Evolutionary conservation across 2,888 invertebrate genomes (phyloP).

Genomic region (Anthoptus insignis): DNA sequence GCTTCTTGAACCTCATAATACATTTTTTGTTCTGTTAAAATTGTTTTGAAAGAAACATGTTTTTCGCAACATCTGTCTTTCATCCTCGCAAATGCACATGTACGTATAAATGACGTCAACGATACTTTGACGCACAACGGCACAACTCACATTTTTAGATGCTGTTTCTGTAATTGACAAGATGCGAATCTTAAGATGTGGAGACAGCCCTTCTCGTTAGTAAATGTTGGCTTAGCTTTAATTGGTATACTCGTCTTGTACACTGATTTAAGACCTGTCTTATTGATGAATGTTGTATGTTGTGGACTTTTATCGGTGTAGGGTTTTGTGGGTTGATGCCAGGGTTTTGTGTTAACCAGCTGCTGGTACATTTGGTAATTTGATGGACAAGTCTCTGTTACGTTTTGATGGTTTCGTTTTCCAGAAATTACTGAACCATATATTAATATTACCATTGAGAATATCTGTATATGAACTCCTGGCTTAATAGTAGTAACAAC

Average conservation of each 20-base stretch:
- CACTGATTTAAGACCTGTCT: background rate
- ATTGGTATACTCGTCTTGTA: slow-evolving; percentile 26
- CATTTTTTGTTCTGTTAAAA: background rate
- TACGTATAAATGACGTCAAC: background rate
- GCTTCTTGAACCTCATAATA: background rate
- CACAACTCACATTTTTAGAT: slow-evolving; percentile 9
- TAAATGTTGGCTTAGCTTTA: slow-evolving; percentile 23
- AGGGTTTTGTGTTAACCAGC: no score
- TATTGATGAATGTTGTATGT: background rate
- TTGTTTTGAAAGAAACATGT: background rate
- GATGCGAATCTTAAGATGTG: slow-evolving; percentile 21
- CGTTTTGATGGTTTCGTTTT: no score
- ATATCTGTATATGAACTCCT: no score
- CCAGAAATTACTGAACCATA: no score
- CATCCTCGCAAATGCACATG: slow-evolving; percentile 5
- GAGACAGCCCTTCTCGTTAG: background rate
- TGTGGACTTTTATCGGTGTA: no score
- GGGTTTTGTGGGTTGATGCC: no score
- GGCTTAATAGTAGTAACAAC: no score
- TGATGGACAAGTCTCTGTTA: no score
- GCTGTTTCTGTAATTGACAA: slow-evolving; percentile 26
- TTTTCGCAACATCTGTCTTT: slow-evolving; percentile 5
- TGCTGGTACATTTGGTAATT: no score
- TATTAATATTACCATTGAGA: no score
- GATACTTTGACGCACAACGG: slow-evolving; percentile 12